Evolutionary conservation across 2,888 invertebrate species (phyloP).

Genomic region (Helleia helle): DNA sequence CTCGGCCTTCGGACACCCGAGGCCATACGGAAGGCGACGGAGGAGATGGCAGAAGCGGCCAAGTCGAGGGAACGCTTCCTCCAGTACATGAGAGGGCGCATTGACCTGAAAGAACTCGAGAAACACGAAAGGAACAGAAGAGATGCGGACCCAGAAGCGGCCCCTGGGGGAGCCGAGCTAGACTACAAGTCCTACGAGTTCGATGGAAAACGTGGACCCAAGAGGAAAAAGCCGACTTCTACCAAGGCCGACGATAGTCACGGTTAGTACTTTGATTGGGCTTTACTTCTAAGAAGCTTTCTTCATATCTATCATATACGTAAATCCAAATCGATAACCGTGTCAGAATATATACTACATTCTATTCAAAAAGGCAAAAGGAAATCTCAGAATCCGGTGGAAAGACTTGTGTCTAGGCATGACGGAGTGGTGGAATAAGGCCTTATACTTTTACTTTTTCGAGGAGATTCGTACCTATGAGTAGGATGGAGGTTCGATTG

Average conservation of each 20-base stretch:
- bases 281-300: too few relatives aligned
- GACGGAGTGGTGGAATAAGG: too few relatives aligned
- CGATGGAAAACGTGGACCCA: constrained; percentile 58
- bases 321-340: too few relatives aligned
- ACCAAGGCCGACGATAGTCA: constrained; percentile 51
- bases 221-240: constrained; percentile 52
- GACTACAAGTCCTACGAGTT: constrained; percentile 76
- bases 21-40: constrained; percentile 41
- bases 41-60: constrained; percentile 46
- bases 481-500: too few relatives aligned
- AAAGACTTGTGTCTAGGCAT: too few relatives aligned
- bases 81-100: constrained; percentile 50
- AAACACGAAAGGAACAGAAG: constrained; percentile 45
- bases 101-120: constrained; percentile 43
- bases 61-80: constrained; percentile 45
- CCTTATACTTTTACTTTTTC: too few relatives aligned
- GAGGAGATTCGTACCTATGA: too few relatives aligned
- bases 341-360: too few relatives aligned
- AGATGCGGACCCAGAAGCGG: constrained; percentile 54
- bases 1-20: constrained; percentile 38
- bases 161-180: constrained; percentile 48
- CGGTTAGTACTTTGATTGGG: constrained; percentile 44
- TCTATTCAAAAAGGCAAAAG: too few relatives aligned
- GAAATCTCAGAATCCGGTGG: too few relatives aligned
- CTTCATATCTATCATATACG: too few relatives aligned